Evolutionary conservation across 1,140 invertebrate genomes (phyloP), one percentile per base, ranked within the genome.

Genomic region (Polypedilum vanderplanki): DNA sequence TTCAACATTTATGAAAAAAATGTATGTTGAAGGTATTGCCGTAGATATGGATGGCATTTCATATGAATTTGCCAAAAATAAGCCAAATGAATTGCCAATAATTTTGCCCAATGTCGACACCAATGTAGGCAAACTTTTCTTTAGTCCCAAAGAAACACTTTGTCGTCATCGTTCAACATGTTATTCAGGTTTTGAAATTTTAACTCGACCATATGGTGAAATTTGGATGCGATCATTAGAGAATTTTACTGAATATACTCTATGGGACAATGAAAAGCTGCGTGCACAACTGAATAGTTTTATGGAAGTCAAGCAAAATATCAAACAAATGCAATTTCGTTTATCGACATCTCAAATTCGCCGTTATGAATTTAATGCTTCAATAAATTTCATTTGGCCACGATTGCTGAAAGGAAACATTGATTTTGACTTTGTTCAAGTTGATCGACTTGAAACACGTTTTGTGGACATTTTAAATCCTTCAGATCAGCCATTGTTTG

Each of bases 1-100:
- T 75, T 94, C 90, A 75, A 89, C 88, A 7, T 93, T 93, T 81
- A 84, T 86, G 41, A 87, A 89, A 77, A 84, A 88, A 33, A 92
- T 94, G 88, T 86, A 88, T 73, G 86, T 91, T 10, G 83, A 83
- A 22, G 79, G 83, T 24, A 81, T 86, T 10, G 75, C 82, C 1
- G 81, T 83, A 12, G 77, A 77, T 1, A 75, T 77, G 1, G 65
- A 77, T 0, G 80, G 80, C 0, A 40, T 82, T 10, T 70, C 65
- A 0, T 70, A 70, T 20, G 78, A 78, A 8, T 81, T 81, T 17
- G 80, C 80, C 78, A 78, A 84, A 80, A 81, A 87, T 89, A 80
- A 84, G 81, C 67, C 79, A 79, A 77, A 76, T 83, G 76, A 83
- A 79, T 78, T 84, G 77, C 75, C 82, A 65, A 78, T 76, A 0